phyloP scores from a whole-genome alignment of 2,797 vertebrate species.

The Alectoris magna region DNA sequence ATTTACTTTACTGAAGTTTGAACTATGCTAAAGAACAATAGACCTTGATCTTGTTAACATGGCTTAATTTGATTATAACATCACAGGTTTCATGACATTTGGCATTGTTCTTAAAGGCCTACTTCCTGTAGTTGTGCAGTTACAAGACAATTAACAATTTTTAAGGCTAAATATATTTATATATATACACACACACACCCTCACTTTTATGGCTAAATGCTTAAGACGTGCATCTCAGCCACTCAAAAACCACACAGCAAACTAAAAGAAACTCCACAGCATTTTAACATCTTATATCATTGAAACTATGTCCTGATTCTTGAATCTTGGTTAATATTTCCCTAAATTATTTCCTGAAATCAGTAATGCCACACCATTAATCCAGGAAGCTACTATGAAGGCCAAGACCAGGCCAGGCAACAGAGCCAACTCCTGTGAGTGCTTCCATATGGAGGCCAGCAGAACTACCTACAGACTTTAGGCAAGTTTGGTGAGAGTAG shows the following conservation, averaged over 20 bases:
- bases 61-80: conserved; percentile 40
- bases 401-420: neutral
- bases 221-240: neutral
- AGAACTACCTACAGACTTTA: rapidly evolving
- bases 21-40: neutral
- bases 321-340: neutral
- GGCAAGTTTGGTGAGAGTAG: neutral
- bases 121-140: neutral
- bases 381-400: neutral
- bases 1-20: neutral
- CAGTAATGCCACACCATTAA: neutral
- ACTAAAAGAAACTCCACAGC: neutral
- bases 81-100: neutral
- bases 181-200: no score
- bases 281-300: neutral
- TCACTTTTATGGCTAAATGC: neutral
- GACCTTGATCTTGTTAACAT: neutral
- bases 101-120: neutral
- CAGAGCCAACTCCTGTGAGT: neutral
- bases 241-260: neutral
- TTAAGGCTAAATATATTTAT: neutral
- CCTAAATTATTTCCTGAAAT: neutral
- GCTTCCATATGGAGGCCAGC: neutral
- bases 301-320: neutral
- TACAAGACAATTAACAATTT: neutral